Evolutionary conservation across 2,888 invertebrate species (phyloP), one percentile per base, ranked within the genome.

Genomic region (Eurytoma californica): DNA sequence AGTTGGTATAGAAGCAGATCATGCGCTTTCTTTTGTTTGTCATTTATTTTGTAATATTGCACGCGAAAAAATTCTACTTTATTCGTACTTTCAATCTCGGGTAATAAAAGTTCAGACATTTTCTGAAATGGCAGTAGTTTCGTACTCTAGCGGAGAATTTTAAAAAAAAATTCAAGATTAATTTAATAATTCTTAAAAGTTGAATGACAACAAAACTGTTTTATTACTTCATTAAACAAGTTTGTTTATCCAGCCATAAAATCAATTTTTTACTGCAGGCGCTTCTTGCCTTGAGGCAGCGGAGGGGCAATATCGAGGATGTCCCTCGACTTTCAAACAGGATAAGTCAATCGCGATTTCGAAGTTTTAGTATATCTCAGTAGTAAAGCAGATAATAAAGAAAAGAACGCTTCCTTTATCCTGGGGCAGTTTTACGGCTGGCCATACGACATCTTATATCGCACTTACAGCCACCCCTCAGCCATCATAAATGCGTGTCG

Each of bases 371-470:
- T 85, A 83, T 85, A 85, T 84, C 65, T 73, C 67, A 84, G 86
- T 82, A 87, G 83, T 86, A 86, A 86, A 85, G 82, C 80, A 82
- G 84, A 86, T 85, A 85, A 87, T 87, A 87, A 86, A 87, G 84
- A 75, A 83, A 81, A 80, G 83, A 83, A 82, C 81, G 83, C 57
- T 58, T 63, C n/a, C 68, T 68, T 61, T 72, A 76, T 67, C 75
- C 66, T 47, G 57, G 77, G 72, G 28, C 80, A 81, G 82, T 84
- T 86, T 86, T 86, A 87, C 80, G 85, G 82, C 66, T 77, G 76
- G 58, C 82, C 79, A 78, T 85, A 84, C 82, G 84, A 82, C 83
- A 82, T 83, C 82, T 83, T 85, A 86, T 85, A 86, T 84, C 83
- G 84, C 83, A 82, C 82, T 85, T 85, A 83, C 85, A 81, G 77